Conservation (phyloP, 2,797 vertebrate genomes). For the Helostoma temminkii region DNA sequence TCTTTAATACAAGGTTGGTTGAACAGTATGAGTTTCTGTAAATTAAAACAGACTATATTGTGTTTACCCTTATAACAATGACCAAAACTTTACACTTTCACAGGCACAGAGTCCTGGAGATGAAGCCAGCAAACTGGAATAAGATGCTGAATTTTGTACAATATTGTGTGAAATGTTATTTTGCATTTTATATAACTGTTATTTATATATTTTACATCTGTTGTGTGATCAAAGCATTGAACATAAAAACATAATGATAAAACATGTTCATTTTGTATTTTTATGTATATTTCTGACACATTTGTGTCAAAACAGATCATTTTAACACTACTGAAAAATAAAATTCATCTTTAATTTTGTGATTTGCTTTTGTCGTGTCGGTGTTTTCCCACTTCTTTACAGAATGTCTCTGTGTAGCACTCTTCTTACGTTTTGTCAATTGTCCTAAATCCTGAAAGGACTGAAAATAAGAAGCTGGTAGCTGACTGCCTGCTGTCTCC, state of each 20-base stretch:
- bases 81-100: slow-evolving; percentile 21
- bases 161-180: slow-evolving; percentile 57
- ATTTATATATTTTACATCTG: slow-evolving; percentile 59
- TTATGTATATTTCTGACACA: slow-evolving; percentile 2
- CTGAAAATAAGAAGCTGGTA: slow-evolving; percentile 35
- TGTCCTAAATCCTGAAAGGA: slow-evolving; percentile 27
- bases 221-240: slow-evolving; percentile 21
- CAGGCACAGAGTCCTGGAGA: slow-evolving; percentile 57
- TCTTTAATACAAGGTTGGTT: too few species aligned
- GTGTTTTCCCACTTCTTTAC: not conserved
- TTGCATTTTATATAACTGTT: slow-evolving; percentile 43
- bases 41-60: not conserved
- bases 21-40: slow-evolving; percentile 5
- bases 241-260: slow-evolving; percentile 40
- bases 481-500: slow-evolving; percentile 56
- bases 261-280: slow-evolving; percentile 1
- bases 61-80: not conserved
- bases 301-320: too few species aligned
- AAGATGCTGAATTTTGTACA: slow-evolving; percentile 58
- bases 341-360: slow-evolving; percentile 27
- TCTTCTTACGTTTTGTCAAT: slow-evolving; percentile 44
- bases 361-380: slow-evolving; percentile 12
- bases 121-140: slow-evolving; percentile 27
- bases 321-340: slow-evolving; percentile 25
- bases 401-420: slow-evolving; percentile 21